Conservation (phyloP, 2,888 invertebrate species). For the Lycia hirtaria region DNA sequence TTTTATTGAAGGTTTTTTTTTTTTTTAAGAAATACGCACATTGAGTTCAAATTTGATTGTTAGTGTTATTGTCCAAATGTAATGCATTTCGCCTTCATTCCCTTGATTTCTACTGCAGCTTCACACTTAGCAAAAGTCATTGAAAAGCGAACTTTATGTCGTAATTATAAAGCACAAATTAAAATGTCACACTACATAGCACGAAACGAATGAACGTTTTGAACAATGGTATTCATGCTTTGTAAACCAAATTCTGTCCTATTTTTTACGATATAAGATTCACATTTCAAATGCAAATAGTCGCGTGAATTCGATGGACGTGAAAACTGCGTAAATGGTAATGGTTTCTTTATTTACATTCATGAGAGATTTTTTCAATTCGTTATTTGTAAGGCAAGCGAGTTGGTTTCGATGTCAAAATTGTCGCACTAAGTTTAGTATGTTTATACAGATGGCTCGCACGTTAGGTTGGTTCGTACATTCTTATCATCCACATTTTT, state of each 20-base stretch:
- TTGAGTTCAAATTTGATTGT: conserved; percentile 10
- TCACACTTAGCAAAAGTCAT: neutral
- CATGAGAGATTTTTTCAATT: neutral
- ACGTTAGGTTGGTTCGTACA: conserved; percentile 27
- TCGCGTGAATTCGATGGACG: neutral
- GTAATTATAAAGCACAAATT: neutral
- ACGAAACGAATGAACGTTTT: neutral
- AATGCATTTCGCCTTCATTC: conserved; percentile 24
- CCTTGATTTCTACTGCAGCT: neutral
- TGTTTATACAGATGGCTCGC: conserved; percentile 43
- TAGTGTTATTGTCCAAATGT: conserved; percentile 5
- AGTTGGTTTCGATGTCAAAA: neutral
- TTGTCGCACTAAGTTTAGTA: conserved; percentile 38
- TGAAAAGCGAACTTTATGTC: neutral
- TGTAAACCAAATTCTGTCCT: neutral
- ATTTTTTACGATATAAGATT: neutral
- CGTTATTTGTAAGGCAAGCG: neutral
- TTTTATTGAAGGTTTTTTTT: neutral
- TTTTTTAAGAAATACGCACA: conserved; percentile 14
- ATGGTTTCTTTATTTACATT: neutral
- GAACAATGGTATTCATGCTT: neutral
- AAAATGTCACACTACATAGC: no score
- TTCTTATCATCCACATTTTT: conserved; percentile 17
- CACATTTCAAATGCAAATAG: neutral
- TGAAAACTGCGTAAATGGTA: neutral